Percentiles rank a stretch among this genome's conserved stretches.
Evolutionary conservation across 2,113 vertebrate species (phyloP).

Genomic region (Neofelis nebulosa): DNA sequence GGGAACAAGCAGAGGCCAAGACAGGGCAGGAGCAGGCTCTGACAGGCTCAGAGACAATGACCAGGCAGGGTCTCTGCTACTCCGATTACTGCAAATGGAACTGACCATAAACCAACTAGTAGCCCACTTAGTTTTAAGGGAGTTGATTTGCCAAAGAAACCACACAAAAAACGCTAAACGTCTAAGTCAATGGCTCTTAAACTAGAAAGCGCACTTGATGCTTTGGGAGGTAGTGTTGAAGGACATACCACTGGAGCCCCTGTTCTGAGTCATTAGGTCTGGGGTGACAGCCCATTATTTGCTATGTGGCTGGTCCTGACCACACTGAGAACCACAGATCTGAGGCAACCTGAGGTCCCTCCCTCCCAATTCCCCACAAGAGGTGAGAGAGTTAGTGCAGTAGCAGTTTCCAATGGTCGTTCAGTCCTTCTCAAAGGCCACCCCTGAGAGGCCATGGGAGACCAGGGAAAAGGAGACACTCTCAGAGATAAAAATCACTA

Average conservation of each 20-base stretch:
- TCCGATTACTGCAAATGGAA: not conserved
- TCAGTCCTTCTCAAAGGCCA: not conserved
- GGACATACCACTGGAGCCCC: not conserved
- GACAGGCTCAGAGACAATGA: not conserved
- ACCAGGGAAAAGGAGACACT: not conserved
- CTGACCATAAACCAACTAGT: too few species aligned
- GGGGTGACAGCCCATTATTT: not conserved
- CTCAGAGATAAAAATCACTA: not conserved
- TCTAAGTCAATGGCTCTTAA: not conserved
- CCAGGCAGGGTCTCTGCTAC: not conserved
- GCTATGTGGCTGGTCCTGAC: not conserved
- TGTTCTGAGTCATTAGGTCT: not conserved
- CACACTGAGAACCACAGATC: not conserved
- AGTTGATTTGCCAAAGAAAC: not conserved
- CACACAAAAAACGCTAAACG: not conserved
- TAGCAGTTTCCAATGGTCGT: not conserved
- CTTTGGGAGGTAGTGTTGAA: not conserved
- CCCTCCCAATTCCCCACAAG: too few species aligned
- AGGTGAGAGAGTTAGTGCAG: not conserved
- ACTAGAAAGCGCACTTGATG: accelerated
- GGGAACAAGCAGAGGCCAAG: constrained; percentile 1
- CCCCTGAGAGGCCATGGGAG: not conserved
- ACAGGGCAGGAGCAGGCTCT: not conserved
- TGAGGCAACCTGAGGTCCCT: too few species aligned
- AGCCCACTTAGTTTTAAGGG: not conserved